Percentiles rank a stretch among this genome's conserved stretches.
Evolutionary conservation across 2,888 invertebrate species (phyloP).

Genomic region (Leptopterna dolabrata): DNA sequence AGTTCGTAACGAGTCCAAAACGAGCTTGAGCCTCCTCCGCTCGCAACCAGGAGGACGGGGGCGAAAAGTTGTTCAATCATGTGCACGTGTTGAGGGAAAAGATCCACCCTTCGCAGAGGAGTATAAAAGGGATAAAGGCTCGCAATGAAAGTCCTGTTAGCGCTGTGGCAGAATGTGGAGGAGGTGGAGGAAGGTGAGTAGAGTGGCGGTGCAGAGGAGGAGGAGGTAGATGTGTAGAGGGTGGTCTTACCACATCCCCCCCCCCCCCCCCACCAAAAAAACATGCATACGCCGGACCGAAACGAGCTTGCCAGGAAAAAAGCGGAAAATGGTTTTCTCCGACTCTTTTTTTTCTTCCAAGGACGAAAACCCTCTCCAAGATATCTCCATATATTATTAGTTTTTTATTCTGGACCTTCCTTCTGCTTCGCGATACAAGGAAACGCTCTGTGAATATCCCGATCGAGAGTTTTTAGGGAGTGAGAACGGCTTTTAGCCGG

Average conservation of each 20-base stretch:
- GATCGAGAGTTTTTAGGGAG: not conserved
- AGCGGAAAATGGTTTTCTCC: not conserved
- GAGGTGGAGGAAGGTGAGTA: not conserved
- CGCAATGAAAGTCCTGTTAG: slow-evolving; percentile 38
- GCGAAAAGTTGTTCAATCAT: slow-evolving; percentile 43
- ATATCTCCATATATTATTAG: not conserved
- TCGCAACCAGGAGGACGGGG: not conserved
- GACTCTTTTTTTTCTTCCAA: not conserved
- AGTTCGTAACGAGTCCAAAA: slow-evolving; percentile 12
- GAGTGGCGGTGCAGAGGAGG: slow-evolving; percentile 8
- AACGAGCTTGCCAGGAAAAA: not conserved
- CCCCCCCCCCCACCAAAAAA: no score
- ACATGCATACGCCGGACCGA: not conserved
- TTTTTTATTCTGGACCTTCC: slow-evolving; percentile 3
- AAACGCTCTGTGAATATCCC: not conserved
- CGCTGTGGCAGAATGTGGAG: slow-evolving; percentile 20
- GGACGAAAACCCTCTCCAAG: not conserved
- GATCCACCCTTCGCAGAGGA: slow-evolving; percentile 22
- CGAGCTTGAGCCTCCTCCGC: not conserved
- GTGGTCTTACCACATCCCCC: not conserved
- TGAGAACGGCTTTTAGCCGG: not conserved
- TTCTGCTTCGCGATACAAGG: not conserved
- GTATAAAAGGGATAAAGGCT: slow-evolving; percentile 19
- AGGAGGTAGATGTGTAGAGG: not conserved
- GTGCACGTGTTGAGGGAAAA: slow-evolving; percentile 39